phyloP scores from a whole-genome alignment of 30 jellyfish, hydroid and myxozoan genomes.

The Catostylus mosaicus region DNA sequence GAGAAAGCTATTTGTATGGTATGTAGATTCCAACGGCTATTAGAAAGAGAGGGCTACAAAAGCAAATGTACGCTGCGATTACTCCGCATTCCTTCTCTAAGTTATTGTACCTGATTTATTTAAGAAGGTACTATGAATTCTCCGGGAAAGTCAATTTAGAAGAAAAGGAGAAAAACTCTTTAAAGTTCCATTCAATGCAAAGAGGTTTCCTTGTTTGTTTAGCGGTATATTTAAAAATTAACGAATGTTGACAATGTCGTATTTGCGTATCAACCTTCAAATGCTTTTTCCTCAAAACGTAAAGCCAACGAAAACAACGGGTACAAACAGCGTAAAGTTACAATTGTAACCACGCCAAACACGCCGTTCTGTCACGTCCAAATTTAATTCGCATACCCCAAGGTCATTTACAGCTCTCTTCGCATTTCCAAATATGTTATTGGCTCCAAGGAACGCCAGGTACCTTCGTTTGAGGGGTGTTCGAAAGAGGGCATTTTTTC shows the following conservation, averaged over 20 bases:
- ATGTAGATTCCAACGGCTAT: not conserved
- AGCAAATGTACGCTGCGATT: not conserved
- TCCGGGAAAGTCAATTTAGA: not conserved
- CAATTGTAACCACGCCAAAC: not conserved
- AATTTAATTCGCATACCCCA: no score
- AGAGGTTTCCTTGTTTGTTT: constrained; percentile 1
- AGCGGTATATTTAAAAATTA: constrained; percentile 8
- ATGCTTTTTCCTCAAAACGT: not conserved
- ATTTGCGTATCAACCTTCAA: not conserved
- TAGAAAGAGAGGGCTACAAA: not conserved
- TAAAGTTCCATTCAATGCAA: not conserved
- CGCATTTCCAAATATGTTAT: no score
- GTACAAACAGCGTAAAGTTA: not conserved
- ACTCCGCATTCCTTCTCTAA: not conserved
- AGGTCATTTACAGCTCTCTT: no score
- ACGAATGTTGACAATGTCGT: not conserved
- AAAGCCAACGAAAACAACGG: not conserved
- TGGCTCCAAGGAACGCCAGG: no score
- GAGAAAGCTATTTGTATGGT: not conserved
- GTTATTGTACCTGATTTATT: not conserved
- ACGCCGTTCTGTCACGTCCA: no score
- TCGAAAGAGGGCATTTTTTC: no score
- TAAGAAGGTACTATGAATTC: not conserved
- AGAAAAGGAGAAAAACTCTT: not conserved
- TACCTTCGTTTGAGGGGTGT: no score